Conservation (phyloP, 2,113 vertebrate genomes). For the Odocoileus virginianus region DNA sequence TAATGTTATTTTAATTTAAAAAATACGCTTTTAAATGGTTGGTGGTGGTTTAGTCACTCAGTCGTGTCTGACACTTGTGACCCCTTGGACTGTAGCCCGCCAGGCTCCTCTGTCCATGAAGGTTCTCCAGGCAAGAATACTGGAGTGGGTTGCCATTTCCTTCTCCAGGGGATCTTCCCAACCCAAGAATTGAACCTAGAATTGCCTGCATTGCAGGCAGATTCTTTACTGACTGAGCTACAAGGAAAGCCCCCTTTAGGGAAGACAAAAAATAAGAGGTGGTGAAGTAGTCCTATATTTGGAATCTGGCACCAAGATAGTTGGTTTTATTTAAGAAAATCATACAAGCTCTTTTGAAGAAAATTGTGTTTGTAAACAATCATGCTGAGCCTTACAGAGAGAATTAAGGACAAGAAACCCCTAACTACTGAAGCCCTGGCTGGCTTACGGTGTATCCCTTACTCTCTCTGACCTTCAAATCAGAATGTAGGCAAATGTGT, state of each 20-base stretch:
- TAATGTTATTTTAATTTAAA: not conserved
- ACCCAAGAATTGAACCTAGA: not conserved
- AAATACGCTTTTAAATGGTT: not conserved
- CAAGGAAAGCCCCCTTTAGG: not conserved
- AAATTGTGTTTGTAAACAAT: not conserved
- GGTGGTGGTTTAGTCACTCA: not conserved
- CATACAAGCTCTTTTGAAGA: not conserved
- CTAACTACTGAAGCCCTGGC: not conserved
- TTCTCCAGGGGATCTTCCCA: not conserved
- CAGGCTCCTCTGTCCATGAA: not conserved
- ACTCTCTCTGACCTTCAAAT: not conserved
- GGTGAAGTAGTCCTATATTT: not conserved
- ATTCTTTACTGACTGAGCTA: not conserved
- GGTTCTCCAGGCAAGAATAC: not conserved
- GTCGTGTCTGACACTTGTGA: fast-evolving
- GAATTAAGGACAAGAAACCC: not conserved
- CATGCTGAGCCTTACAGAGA: not conserved
- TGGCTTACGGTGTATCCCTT: not conserved
- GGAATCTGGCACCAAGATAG: not conserved
- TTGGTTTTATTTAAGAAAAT: slow-evolving; percentile 5
- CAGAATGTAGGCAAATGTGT: not conserved
- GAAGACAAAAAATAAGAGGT: not conserved
- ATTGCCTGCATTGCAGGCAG: not conserved
- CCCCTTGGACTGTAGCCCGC: not conserved
- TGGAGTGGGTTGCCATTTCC: not conserved